Evolutionary conservation across 2,797 vertebrate genomes (phyloP).

Genomic region (Rhinatrema bivittatum): DNA sequence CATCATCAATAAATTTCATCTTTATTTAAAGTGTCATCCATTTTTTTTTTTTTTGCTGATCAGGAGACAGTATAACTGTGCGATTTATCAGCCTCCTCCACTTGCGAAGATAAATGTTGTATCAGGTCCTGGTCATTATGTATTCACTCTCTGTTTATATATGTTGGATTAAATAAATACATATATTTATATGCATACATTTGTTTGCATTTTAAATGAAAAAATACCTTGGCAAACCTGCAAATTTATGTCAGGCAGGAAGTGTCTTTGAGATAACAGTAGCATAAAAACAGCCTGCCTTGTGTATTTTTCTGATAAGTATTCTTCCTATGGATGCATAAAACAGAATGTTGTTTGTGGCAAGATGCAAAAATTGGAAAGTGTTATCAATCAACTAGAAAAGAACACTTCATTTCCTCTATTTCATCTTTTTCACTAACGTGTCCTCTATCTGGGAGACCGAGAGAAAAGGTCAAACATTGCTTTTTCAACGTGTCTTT

Average conservation of each 20-base stretch:
- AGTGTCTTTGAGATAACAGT: constrained; percentile 36
- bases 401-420: constrained; percentile 22
- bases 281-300: constrained; percentile 20
- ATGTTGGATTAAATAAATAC: no score
- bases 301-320: constrained; percentile 46
- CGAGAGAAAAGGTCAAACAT: background rate
- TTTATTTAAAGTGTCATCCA: no score
- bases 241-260: constrained; percentile 29
- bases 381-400: constrained; percentile 25
- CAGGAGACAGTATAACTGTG: no score
- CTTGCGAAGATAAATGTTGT: no score
- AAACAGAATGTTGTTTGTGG: constrained; percentile 34
- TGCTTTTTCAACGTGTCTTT: background rate
- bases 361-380: constrained; percentile 25
- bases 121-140: no score
- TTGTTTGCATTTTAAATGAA: constrained; percentile 22
- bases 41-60: no score
- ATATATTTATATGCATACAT: constrained; percentile 17
- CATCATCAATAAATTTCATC: no score
- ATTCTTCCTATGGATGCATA: constrained; percentile 31
- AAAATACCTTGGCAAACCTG: constrained; percentile 20
- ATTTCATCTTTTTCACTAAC: constrained; percentile 12
- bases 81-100: no score
- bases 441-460: background rate
- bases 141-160: no score